A percentile compares a stretch with the other conserved stretches of the same genome.
Evolutionary conservation across 2,113 vertebrate species (phyloP).

Genomic region (Ceyx margarethae): DNA sequence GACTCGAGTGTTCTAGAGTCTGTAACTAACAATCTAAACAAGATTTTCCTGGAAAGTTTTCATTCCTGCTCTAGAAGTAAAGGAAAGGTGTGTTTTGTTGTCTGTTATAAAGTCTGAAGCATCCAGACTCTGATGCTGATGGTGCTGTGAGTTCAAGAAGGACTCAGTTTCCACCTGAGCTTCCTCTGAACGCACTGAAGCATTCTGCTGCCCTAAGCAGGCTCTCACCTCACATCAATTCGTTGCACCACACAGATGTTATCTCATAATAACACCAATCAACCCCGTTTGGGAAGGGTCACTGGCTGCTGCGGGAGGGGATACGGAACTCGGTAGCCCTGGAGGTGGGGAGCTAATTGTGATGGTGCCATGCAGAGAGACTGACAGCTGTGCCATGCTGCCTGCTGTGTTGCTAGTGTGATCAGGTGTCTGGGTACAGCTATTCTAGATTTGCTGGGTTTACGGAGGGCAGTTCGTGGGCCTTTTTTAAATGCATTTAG

Average conservation of each 20-base stretch:
- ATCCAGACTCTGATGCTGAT: neutral
- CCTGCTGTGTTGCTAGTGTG: neutral
- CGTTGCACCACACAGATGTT: neutral
- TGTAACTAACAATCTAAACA: neutral
- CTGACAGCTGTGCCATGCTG: neutral
- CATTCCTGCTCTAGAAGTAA: neutral
- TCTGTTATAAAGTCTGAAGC: neutral
- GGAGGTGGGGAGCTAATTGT: neutral
- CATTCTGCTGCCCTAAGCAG: neutral
- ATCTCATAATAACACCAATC: neutral
- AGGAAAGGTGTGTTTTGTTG: neutral
- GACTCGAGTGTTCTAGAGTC: neutral
- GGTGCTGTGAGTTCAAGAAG: neutral
- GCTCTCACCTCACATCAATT: neutral
- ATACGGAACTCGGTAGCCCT: neutral
- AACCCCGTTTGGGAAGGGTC: conserved; percentile 1
- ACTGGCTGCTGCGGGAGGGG: neutral
- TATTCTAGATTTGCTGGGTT: neutral
- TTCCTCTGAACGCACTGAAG: neutral
- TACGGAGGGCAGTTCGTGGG: neutral
- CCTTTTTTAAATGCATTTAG: neutral
- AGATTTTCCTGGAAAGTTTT: neutral
- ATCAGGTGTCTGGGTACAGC: neutral
- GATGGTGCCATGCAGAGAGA: neutral
- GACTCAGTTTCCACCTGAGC: neutral